Evolutionary conservation across 1,140 invertebrate genomes (phyloP).

Genomic region (Galleria mellonella): DNA sequence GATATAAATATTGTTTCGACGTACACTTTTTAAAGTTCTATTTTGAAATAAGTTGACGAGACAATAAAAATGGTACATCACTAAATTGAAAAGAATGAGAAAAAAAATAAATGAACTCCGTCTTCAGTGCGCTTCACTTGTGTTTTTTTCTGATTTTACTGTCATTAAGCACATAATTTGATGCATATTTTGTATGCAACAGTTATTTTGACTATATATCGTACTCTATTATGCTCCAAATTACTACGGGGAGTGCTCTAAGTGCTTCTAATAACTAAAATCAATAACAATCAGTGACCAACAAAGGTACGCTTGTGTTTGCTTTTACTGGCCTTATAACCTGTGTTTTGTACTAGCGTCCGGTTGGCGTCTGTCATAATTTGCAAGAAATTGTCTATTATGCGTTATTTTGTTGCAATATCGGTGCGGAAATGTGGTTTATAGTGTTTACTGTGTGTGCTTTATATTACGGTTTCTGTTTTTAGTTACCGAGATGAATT

Average conservation of each 20-base stretch:
- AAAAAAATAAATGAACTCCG: slow-evolving; percentile 63
- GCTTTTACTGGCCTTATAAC: slow-evolving; percentile 66
- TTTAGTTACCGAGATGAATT: slow-evolving; percentile 72
- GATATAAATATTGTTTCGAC: too few species aligned
- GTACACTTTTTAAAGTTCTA: too few species aligned
- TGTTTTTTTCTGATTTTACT: slow-evolving; percentile 72
- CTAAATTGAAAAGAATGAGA: slow-evolving; percentile 34
- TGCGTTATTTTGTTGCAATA: slow-evolving; percentile 33
- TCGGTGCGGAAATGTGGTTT: slow-evolving; percentile 28
- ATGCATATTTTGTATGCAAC: slow-evolving; percentile 70
- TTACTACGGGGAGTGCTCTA: slow-evolving; percentile 40
- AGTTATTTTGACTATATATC: slow-evolving; percentile 60
- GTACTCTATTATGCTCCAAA: slow-evolving; percentile 61
- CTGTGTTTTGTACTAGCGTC: slow-evolving; percentile 73
- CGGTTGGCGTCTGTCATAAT: slow-evolving; percentile 71
- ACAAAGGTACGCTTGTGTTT: slow-evolving; percentile 74
- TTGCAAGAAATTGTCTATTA: slow-evolving; percentile 45
- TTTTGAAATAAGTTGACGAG: too few species aligned
- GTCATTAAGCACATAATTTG: slow-evolving; percentile 66
- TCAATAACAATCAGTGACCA: slow-evolving; percentile 69
- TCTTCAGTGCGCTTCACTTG: slow-evolving; percentile 69
- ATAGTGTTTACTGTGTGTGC: slow-evolving; percentile 19
- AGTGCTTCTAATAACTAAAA: slow-evolving; percentile 67
- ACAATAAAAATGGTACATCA: slow-evolving; percentile 11
- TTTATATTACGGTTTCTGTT: slow-evolving; percentile 43